Conservation (phyloP, 2,888 invertebrate species). For the Diogma glabrata region DNA sequence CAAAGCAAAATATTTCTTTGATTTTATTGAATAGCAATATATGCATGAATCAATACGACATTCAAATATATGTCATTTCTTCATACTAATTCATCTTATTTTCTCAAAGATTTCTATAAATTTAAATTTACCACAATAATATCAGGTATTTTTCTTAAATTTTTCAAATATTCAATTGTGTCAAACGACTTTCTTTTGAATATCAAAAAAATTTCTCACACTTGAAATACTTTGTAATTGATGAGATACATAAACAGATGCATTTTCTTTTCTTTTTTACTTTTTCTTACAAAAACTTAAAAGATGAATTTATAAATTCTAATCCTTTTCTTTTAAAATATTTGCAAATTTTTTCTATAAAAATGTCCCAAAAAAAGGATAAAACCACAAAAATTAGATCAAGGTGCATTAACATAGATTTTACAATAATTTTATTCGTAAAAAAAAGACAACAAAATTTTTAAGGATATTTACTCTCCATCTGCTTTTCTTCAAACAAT, state of each 20-base stretch:
- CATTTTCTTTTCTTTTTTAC: slow-evolving; percentile 1
- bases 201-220: slow-evolving; percentile 8
- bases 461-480: not conserved
- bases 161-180: too few relatives aligned
- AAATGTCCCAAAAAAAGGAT: too few relatives aligned
- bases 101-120: too few relatives aligned
- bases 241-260: slow-evolving; percentile 8
- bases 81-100: too few relatives aligned
- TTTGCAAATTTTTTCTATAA: not conserved
- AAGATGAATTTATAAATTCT: not conserved
- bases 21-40: too few relatives aligned
- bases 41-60: too few relatives aligned
- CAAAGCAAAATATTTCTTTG: too few relatives aligned
- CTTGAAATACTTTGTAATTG: slow-evolving; percentile 6
- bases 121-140: too few relatives aligned
- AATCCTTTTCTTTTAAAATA: slow-evolving; percentile 2
- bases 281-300: not conserved
- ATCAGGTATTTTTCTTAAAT: too few relatives aligned
- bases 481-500: slow-evolving; percentile 5
- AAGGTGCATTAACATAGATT: slow-evolving; percentile 7
- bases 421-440: slow-evolving; percentile 5
- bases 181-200: too few relatives aligned
- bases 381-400: not conserved
- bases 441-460: slow-evolving; percentile 3
- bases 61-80: too few relatives aligned